Conservation (phyloP, 2,888 invertebrate species). For the Salticus scenicus region DNA sequence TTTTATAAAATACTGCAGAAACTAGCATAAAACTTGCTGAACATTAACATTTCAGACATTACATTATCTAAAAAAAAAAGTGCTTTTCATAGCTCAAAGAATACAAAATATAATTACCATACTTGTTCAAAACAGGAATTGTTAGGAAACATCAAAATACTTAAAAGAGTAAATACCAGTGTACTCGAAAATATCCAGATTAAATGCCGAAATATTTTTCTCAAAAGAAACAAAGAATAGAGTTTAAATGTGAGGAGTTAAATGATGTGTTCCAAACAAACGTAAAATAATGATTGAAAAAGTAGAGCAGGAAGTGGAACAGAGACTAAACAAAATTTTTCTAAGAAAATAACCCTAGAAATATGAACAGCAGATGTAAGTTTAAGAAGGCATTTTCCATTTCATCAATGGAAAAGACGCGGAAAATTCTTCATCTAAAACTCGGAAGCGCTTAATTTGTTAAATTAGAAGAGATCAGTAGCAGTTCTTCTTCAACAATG, state of each 20-base stretch:
- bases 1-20: no score
- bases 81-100: no score
- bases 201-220: no score
- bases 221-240: neutral
- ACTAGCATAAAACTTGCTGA: no score
- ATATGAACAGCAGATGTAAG: neutral
- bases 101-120: no score
- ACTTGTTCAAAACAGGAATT: no score
- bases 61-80: no score
- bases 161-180: no score
- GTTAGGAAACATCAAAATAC: no score
- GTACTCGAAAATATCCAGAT: no score
- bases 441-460: neutral
- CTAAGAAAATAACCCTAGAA: neutral
- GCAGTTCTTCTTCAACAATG: neutral
- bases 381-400: neutral
- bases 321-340: conserved; percentile 1
- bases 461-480: neutral
- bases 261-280: conserved; percentile 3
- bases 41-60: no score
- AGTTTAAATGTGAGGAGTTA: neutral
- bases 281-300: neutral
- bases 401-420: neutral
- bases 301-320: neutral
- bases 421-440: neutral